A percentile compares a stretch with the other conserved stretches of the same genome.
phyloP scores from a whole-genome alignment of 2,113 vertebrate species.

The Butorides virescens region DNA sequence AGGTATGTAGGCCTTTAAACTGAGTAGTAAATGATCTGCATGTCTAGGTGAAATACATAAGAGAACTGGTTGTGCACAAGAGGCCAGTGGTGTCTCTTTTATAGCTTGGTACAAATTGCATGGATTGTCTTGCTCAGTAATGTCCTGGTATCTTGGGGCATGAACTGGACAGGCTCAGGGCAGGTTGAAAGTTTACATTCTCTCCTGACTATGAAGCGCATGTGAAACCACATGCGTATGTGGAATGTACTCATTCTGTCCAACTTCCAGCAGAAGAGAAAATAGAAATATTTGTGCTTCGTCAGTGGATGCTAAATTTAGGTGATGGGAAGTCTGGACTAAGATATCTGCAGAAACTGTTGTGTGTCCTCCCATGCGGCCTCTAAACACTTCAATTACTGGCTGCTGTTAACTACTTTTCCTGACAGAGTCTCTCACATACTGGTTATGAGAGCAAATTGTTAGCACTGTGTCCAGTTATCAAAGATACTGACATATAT shows the following conservation, averaged over 20 bases:
- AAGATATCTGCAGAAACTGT: neutral
- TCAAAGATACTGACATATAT: neutral
- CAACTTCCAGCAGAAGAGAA: neutral
- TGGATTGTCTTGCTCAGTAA: neutral
- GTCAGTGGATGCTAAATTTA: constrained; percentile 10
- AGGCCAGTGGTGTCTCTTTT: neutral
- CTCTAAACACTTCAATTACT: neutral
- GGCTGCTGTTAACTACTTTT: neutral
- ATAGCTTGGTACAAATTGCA: neutral
- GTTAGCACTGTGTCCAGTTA: neutral
- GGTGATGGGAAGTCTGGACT: neutral
- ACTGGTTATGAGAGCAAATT: neutral
- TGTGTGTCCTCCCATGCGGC: neutral
- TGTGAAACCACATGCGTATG: neutral
- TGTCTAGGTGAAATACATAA: neutral
- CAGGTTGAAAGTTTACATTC: neutral
- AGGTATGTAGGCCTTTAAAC: neutral
- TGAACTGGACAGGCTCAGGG: neutral
- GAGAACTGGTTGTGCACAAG: neutral
- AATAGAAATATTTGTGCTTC: neutral
- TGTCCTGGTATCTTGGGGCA: neutral
- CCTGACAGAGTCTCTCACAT: neutral
- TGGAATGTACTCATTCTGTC: neutral
- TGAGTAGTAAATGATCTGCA: neutral
- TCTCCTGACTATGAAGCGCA: neutral